Evolutionary conservation across 1,140 invertebrate species (phyloP).

Genomic region (Rhopalosiphum maidis): DNA sequence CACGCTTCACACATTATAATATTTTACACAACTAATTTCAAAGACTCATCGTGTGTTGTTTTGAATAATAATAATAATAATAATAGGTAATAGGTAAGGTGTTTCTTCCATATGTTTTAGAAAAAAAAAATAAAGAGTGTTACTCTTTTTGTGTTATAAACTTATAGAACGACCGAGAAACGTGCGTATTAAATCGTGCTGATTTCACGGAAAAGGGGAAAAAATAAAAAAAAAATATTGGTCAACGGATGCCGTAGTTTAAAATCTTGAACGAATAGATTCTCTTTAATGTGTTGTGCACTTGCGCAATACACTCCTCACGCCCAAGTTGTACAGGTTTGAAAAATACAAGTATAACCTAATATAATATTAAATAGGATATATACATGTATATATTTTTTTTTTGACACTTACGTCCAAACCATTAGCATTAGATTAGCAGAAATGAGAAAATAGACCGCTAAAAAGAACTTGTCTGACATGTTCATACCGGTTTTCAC

Average conservation of each 20-base stretch:
- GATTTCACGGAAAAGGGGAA: not conserved
- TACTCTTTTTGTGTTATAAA: not conserved
- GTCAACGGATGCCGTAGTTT: not conserved
- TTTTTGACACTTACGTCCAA: not conserved
- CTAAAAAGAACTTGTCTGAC: constrained; percentile 39
- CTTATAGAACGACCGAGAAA: not conserved
- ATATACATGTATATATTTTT: not conserved
- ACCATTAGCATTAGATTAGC: not conserved
- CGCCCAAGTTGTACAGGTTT: not conserved
- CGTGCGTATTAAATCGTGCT: not conserved
- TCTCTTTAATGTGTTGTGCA: not conserved
- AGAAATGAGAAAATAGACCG: constrained; percentile 18
- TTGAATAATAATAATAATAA: not conserved
- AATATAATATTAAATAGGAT: not conserved
- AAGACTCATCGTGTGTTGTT: not conserved
- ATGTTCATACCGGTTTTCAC: constrained; percentile 21
- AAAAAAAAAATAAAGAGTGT: not conserved
- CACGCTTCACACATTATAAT: too few relatives aligned
- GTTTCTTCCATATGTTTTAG: not conserved
- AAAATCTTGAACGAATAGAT: not conserved
- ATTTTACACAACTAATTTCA: not conserved
- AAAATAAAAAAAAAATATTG: not conserved
- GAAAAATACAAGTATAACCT: not conserved
- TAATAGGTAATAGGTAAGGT: not conserved
- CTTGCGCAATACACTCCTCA: not conserved